Conservation (phyloP, 2,888 invertebrate genomes). For the Coecobrya sp. region DNA sequence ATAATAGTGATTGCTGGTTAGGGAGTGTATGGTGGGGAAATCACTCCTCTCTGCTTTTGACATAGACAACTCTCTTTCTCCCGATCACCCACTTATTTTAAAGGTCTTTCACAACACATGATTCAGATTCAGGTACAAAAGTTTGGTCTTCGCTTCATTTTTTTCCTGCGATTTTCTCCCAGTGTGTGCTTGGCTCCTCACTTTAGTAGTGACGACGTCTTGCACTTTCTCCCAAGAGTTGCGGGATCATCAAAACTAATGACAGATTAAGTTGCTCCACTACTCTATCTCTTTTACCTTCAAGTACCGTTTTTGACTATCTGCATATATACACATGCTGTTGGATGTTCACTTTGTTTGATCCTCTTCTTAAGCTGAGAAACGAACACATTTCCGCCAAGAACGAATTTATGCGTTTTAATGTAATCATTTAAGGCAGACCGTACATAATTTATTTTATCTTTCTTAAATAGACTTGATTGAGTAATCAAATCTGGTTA, state of each 20-base stretch:
- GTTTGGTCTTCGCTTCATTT: neutral
- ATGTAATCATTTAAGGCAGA: conserved; percentile 6
- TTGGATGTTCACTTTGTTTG: neutral
- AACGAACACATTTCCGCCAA: neutral
- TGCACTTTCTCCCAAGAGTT: neutral
- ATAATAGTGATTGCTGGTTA: conserved; percentile 58
- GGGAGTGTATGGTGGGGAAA: conserved; percentile 12
- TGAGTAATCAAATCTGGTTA: conserved; percentile 15
- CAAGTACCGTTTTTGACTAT: neutral
- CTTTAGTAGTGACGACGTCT: conserved; percentile 7
- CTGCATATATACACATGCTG: too few relatives aligned
- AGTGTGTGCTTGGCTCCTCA: neutral
- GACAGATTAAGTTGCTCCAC: conserved; percentile 16
- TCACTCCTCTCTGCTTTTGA: conserved; percentile 19
- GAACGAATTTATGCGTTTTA: neutral
- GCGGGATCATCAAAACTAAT: conserved; percentile 43
- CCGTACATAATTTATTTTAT: conserved; percentile 21
- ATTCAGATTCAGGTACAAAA: conserved; percentile 4
- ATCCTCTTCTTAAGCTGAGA: neutral
- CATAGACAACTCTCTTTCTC: conserved; percentile 38
- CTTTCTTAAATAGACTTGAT: neutral
- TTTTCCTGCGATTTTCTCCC: neutral
- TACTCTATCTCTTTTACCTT: neutral
- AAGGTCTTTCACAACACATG: conserved; percentile 18
- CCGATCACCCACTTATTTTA: conserved; percentile 53